phyloP scores from a whole-genome alignment of 2,113 vertebrate genomes.

The Cyanoliseus patagonus region DNA sequence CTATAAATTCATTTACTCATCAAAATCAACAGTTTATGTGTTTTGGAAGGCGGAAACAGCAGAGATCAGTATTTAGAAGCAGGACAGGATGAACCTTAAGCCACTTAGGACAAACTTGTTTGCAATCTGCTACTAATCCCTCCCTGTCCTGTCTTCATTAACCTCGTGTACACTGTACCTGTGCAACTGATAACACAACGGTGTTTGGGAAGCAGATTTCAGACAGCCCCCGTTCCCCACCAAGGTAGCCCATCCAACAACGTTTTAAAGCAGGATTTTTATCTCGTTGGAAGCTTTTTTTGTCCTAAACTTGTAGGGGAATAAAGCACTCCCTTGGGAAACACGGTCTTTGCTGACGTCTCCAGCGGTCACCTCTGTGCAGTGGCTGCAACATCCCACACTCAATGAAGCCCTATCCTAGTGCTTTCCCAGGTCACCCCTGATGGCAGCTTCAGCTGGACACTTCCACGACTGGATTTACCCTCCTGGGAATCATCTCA shows the following conservation, averaged over 20 bases:
- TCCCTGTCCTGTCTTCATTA: conserved; percentile 12
- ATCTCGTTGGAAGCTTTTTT: background rate
- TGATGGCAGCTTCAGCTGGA: background rate
- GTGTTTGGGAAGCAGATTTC: conserved; percentile 43
- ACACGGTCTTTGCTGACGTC: rapidly evolving
- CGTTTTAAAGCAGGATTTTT: background rate
- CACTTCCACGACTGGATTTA: background rate
- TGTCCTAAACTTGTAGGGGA: background rate
- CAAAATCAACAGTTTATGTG: conserved; percentile 26
- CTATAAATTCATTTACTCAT: conserved; percentile 34
- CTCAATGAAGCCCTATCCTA: background rate
- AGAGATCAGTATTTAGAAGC: conserved; percentile 38
- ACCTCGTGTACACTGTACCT: background rate
- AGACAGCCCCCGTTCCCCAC: background rate
- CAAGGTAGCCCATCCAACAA: background rate
- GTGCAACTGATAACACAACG: background rate
- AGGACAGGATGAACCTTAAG: conserved; percentile 40
- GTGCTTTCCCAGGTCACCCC: background rate
- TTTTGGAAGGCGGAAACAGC: conserved; percentile 43
- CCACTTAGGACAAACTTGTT: conserved; percentile 56
- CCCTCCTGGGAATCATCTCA: background rate
- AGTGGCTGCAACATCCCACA: rapidly evolving
- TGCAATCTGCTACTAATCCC: conserved; percentile 42
- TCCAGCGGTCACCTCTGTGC: background rate
- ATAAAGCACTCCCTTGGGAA: background rate